A percentile compares a stretch with the other conserved stretches of the same genome.
Conservation (phyloP, 1,140 invertebrate species). For the Nasonia vitripennis region DNA sequence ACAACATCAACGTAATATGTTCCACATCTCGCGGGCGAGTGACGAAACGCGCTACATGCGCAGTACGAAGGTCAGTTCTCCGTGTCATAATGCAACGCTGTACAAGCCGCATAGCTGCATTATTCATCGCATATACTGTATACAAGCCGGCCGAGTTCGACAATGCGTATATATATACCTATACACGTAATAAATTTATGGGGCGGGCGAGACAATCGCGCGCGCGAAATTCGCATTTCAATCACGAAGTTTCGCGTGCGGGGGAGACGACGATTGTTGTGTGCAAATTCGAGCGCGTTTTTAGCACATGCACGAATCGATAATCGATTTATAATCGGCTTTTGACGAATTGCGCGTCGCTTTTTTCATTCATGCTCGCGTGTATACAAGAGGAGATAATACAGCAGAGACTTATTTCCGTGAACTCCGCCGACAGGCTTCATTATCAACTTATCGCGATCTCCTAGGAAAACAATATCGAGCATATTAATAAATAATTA, state of each 20-base stretch:
- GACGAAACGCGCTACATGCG: conserved; percentile 18
- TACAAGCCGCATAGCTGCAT: background rate
- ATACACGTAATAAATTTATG: conserved; percentile 26
- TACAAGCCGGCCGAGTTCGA: background rate
- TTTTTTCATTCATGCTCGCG: no score
- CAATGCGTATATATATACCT: background rate
- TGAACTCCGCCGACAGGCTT: no score
- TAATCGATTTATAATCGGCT: no score
- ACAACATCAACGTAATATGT: background rate
- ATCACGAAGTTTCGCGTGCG: background rate
- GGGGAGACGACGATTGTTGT: no score
- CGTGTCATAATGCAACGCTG: background rate
- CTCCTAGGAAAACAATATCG: background rate
- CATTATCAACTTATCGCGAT: no score
- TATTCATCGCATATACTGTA: conserved; percentile 29
- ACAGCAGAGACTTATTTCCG: no score
- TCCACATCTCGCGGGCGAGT: background rate
- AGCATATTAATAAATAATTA: background rate
- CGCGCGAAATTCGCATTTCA: conserved; percentile 23
- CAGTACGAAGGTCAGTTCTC: conserved; percentile 13
- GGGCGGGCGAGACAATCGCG: background rate
- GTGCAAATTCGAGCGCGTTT: no score
- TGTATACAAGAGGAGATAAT: no score
- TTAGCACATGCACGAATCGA: no score
- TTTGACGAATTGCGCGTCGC: no score